Conservation (phyloP, 1,140 invertebrate genomes). For the Stegodyphus mimosarum region DNA sequence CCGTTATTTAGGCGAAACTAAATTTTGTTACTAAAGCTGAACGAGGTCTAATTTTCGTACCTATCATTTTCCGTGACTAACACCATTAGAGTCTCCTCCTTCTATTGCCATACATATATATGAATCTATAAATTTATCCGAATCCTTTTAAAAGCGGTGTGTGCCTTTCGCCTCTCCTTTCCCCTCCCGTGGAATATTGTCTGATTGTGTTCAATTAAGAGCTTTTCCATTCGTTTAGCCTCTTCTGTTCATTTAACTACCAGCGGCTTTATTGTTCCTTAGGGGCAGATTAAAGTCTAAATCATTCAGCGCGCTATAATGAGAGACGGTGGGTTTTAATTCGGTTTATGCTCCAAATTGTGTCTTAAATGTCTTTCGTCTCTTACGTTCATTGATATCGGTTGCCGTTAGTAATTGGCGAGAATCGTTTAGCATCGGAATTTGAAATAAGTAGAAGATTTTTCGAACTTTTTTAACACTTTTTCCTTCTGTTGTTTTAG, state of each 20-base stretch:
- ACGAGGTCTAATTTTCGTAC: too few species aligned
- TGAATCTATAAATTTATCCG: neutral
- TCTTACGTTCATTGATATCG: conserved; percentile 42
- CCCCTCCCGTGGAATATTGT: conserved; percentile 41
- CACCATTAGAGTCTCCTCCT: neutral
- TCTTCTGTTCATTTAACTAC: conserved; percentile 54
- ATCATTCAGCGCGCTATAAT: conserved; percentile 55
- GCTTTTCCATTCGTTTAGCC: conserved; percentile 49
- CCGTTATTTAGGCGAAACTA: too few species aligned
- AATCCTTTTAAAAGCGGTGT: conserved; percentile 29
- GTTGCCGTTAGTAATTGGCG: conserved; percentile 33
- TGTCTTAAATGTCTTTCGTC: conserved; percentile 46
- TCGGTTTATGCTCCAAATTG: conserved; percentile 51
- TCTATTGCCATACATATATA: neutral
- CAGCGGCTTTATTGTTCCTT: conserved; percentile 48
- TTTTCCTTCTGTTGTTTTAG: too few species aligned
- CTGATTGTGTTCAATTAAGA: conserved; percentile 61
- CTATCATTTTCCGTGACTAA: neutral
- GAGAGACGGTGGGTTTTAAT: conserved; percentile 44
- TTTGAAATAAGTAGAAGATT: neutral
- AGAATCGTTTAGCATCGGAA: conserved; percentile 15
- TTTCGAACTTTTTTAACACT: too few species aligned
- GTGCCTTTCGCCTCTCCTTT: neutral
- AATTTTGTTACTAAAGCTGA: too few species aligned
- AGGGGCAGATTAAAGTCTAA: conserved; percentile 52